A percentile compares a stretch with the other conserved stretches of the same genome.
phyloP scores from a whole-genome alignment of 2,113 vertebrate species.

The Diadophis punctatus region DNA sequence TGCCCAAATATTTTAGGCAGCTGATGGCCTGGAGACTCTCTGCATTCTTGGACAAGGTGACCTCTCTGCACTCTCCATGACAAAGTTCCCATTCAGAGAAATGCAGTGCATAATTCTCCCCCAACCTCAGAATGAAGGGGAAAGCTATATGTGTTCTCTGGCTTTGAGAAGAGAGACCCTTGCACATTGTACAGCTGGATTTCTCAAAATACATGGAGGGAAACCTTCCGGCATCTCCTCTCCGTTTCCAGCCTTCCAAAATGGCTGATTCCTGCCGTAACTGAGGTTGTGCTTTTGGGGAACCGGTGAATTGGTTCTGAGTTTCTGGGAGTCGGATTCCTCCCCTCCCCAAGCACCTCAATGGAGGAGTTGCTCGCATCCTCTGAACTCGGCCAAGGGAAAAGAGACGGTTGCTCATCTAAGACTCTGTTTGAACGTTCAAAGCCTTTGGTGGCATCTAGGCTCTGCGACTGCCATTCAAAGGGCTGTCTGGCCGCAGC shows the following conservation, averaged over 20 bases:
- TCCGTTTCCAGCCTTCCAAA: not conserved
- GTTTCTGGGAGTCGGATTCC: conserved; percentile 22
- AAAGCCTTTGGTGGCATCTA: conserved; percentile 27
- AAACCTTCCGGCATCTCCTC: not conserved
- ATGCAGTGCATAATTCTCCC: not conserved
- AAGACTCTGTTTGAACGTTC: conserved; percentile 39
- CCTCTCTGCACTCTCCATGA: no score
- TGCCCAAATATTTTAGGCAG: not conserved
- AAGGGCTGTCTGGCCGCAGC: conserved; percentile 36
- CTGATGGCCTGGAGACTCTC: not conserved
- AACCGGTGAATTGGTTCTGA: not conserved
- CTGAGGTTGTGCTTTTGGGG: not conserved
- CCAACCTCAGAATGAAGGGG: not conserved
- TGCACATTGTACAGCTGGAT: not conserved
- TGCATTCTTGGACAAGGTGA: not conserved
- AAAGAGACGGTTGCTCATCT: conserved; percentile 55
- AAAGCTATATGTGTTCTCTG: not conserved
- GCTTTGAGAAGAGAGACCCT: not conserved
- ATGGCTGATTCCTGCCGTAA: not conserved
- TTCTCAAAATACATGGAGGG: not conserved
- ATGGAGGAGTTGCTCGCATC: not conserved
- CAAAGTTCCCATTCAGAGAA: not conserved
- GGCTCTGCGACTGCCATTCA: conserved; percentile 39
- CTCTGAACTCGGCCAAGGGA: conserved; percentile 51
- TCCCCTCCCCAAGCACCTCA: not conserved